Conservation (phyloP, 2,113 vertebrate species). For the Eclectus roratus region DNA sequence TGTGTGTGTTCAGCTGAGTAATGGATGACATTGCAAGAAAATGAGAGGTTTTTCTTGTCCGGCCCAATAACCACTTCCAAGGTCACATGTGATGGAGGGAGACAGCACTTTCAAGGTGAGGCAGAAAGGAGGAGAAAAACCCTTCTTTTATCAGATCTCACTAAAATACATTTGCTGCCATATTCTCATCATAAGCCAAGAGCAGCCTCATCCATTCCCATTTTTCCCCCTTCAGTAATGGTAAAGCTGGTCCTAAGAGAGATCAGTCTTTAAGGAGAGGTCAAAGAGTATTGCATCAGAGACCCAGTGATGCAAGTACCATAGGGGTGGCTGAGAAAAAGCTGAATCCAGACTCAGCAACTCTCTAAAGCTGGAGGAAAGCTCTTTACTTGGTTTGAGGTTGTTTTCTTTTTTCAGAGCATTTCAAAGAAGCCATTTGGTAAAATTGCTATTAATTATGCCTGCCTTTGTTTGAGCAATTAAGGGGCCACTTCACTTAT, state of each 20-base stretch:
- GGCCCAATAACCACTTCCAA: conserved; percentile 33
- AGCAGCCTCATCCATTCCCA: neutral
- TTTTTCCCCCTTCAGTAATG: neutral
- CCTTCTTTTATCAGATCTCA: neutral
- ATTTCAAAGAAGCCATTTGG: neutral
- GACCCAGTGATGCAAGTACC: neutral
- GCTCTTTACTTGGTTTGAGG: neutral
- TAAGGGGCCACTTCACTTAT: conserved; percentile 12
- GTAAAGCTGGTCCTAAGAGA: neutral
- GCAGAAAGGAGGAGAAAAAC: neutral
- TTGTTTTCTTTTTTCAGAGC: neutral
- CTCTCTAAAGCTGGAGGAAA: neutral
- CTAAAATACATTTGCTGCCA: neutral
- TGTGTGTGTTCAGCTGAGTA: neutral
- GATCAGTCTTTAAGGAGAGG: neutral
- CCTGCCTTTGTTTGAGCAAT: conserved; percentile 35
- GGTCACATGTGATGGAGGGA: neutral
- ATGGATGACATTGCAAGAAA: conserved; percentile 6
- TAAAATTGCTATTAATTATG: conserved; percentile 29
- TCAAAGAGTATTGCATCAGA: accelerated
- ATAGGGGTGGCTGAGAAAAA: accelerated
- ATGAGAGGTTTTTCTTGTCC: neutral
- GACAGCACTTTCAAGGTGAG: neutral
- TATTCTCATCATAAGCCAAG: neutral
- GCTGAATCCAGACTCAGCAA: neutral